Evolutionary conservation across 2,797 vertebrate genomes (phyloP).

Genomic region (Myotis daubentonii): DNA sequence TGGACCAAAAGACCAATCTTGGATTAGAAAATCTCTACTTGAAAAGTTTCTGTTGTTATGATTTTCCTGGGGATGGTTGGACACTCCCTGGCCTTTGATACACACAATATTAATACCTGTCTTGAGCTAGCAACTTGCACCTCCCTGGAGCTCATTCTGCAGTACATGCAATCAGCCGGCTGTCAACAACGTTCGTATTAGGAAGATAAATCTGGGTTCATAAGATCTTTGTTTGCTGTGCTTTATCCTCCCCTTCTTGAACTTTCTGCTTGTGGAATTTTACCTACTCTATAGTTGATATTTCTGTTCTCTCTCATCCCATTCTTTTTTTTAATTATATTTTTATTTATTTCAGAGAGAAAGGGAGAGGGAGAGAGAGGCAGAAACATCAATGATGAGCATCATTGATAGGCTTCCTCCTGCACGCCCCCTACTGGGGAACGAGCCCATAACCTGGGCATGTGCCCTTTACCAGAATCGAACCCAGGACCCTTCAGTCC

Average conservation of each 20-base stretch:
- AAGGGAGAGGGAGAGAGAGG: too few relatives aligned
- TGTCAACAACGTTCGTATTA: not conserved
- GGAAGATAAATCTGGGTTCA: not conserved
- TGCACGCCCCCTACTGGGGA: too few relatives aligned
- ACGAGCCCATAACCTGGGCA: too few relatives aligned
- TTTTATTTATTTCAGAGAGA: too few relatives aligned
- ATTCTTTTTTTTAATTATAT: too few relatives aligned
- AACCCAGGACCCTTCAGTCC: too few relatives aligned
- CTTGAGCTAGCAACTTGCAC: not conserved
- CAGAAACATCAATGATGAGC: too few relatives aligned
- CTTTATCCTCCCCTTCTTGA: not conserved
- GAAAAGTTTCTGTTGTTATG: not conserved
- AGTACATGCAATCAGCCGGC: not conserved
- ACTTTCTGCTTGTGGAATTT: not conserved
- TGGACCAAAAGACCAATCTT: not conserved
- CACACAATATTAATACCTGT: accelerated
- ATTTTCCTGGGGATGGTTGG: not conserved
- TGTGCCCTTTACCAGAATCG: too few relatives aligned
- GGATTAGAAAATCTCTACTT: not conserved
- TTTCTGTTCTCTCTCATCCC: not conserved
- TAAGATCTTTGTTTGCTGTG: not conserved
- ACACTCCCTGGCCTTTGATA: not conserved
- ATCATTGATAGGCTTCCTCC: too few relatives aligned
- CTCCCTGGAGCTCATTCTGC: not conserved
- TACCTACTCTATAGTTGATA: not conserved